These are phyloP conservation scores for Colius striatus DNA, from an alignment of 2,113 vertebrate genomes.

Conservation along the genomic window DNA sequence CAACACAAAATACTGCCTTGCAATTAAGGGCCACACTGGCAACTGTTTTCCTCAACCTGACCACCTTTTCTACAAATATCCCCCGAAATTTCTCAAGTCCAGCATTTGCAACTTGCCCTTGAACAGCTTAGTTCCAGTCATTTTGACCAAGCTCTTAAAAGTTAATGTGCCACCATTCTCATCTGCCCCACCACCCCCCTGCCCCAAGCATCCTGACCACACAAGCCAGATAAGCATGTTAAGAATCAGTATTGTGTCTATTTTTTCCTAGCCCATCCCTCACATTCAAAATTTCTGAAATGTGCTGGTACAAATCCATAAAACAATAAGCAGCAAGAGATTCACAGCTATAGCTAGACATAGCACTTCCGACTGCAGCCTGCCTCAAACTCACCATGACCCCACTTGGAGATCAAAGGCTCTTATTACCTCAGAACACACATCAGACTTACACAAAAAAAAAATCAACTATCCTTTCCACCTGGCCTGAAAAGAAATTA, in stretches of 20 bases:
- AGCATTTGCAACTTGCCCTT: background rate
- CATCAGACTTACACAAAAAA: background rate
- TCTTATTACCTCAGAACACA: background rate
- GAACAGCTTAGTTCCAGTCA: background rate
- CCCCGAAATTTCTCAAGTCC: background rate
- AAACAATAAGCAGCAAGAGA: background rate
- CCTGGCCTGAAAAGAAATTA: background rate
- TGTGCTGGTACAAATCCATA: too few relatives aligned
- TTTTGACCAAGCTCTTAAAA: background rate
- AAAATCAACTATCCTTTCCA: background rate
- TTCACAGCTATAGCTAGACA: background rate
- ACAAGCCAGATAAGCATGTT: background rate
- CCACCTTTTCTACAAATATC: background rate
- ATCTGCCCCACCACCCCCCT: background rate
- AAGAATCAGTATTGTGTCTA: background rate
- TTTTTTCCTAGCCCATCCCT: background rate
- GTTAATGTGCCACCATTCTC: background rate
- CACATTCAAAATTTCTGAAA: too few relatives aligned
- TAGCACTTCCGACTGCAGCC: background rate
- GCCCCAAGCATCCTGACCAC: fast-evolving
- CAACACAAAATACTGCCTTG: background rate
- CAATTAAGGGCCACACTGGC: background rate
- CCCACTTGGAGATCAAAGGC: background rate
- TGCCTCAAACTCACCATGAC: background rate
- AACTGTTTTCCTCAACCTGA: background rate